Evolutionary conservation across 2,888 invertebrate genomes (phyloP), one percentile per base, ranked within the genome.

Genomic region (Drosophila robusta): DNA sequence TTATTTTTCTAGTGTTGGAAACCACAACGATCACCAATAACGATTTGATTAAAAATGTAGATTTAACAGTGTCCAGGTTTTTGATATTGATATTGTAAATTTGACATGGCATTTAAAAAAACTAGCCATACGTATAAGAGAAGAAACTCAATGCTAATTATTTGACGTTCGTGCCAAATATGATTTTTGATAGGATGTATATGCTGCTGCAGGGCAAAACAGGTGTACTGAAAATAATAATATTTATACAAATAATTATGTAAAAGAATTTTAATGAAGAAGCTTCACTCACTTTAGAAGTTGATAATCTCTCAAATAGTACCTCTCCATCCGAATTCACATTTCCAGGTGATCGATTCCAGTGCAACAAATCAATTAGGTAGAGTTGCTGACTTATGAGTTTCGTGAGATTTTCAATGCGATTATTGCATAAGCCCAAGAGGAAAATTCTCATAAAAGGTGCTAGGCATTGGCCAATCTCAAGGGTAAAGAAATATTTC

Each of bases 91-190:
- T 44, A 60, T 4, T 60, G 56, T 12, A 60, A 12, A 55, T 18
- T 36, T 4, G 60, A 60, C 44, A 61, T 39, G 11, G 46, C 29
- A 46, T 61, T 61, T 0, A 57, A 16, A 11, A 57, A 46, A 2
- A 11, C 29, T 0, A 24, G 16, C 57, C 57, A 61, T 2, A 61
- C 1, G 11, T 24, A 61, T 4, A 47, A 0, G 7, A 61, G n/a
- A 0, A 46, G 16, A 22, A 57, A 61, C 6, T 57, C 57, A 8
- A 4, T 34, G 24, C 57, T 6, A 4, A 61, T 24, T 5, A 16
- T 34, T 47, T 61, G 61, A 6, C 57, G 39, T n/a, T 11, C 5
- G 39, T 61, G 57, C 57, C 45, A 57, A 11, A 61, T 57, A 9
- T 57, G 57, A 26, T 46, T 57, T 14, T 34, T 32, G 11, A 61